These are phyloP conservation scores for Zaprionus ghesquierei DNA, from an alignment of 1,140 invertebrate genomes.

Conservation along the genomic window DNA sequence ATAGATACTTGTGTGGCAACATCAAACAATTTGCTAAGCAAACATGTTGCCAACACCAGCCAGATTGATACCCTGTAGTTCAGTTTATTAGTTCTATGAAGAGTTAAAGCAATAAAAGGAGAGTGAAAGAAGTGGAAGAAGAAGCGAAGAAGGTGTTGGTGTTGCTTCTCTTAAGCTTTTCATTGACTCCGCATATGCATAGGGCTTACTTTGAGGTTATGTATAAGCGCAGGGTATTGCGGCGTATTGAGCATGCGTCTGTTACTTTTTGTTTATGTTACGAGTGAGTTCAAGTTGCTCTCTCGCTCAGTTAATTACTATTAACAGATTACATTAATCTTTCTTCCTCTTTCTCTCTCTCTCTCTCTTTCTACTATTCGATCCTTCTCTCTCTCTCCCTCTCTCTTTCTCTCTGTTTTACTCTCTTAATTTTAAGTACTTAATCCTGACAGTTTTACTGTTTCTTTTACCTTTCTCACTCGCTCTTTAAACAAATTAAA, in stretches of 20 bases:
- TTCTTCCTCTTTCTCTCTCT: background rate
- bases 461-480: background rate
- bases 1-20: slow-evolving; percentile 8
- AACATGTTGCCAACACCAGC: background rate
- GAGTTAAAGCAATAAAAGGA: no score
- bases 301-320: no score
- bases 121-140: background rate
- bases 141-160: no score
- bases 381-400: background rate
- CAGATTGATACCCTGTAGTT: background rate
- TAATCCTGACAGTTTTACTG: background rate
- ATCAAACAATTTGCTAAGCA: background rate
- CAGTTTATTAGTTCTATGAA: no score
- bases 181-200: no score
- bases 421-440: background rate
- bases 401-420: background rate
- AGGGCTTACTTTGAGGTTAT: no score
- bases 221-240: no score
- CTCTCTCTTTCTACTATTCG: background rate
- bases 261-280: no score
- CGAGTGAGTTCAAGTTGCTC: no score
- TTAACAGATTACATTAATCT: no score
- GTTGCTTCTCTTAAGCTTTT: no score
- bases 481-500: background rate
- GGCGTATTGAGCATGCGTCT: no score